Conservation (phyloP, 2,888 invertebrate species). For the Drosophila subsilvestris region DNA sequence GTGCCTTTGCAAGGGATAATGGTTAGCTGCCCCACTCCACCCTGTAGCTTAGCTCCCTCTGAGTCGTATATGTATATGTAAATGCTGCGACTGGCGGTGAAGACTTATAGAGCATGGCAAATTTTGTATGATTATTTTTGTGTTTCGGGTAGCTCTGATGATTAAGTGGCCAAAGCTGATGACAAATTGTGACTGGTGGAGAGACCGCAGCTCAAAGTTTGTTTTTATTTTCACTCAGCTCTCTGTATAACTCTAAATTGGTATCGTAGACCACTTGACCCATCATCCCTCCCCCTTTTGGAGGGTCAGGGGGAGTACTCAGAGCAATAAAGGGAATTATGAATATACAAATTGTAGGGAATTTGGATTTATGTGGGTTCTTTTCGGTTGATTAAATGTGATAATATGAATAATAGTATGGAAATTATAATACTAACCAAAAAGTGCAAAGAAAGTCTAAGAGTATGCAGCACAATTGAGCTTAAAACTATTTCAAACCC, state of each 20-base stretch:
- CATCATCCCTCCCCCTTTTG: constrained; percentile 16
- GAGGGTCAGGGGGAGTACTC: constrained; percentile 45
- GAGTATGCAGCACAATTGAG: background rate
- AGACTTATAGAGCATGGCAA: constrained; percentile 68
- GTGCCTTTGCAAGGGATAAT: constrained; percentile 64
- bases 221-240: constrained; percentile 10
- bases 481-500: background rate
- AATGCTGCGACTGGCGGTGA: constrained; percentile 16
- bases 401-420: background rate
- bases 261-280: constrained; percentile 71
- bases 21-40: constrained; percentile 26
- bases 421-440: background rate
- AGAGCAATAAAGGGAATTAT: constrained; percentile 54
- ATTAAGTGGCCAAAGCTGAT: constrained; percentile 71
- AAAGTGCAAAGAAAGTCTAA: background rate
- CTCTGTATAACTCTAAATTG: constrained; percentile 58
- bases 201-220: constrained; percentile 37
- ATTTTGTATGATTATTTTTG: constrained; percentile 46
- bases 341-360: constrained; percentile 53
- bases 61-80: constrained; percentile 23
- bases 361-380: constrained; percentile 16
- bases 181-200: constrained; percentile 68
- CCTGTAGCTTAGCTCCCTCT: constrained; percentile 38
- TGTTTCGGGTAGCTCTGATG: constrained; percentile 36
- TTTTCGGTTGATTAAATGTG: background rate